These are phyloP conservation scores for Calycopis cecrops DNA, from an alignment of 1,140 invertebrate genomes.

Conservation along the genomic window DNA sequence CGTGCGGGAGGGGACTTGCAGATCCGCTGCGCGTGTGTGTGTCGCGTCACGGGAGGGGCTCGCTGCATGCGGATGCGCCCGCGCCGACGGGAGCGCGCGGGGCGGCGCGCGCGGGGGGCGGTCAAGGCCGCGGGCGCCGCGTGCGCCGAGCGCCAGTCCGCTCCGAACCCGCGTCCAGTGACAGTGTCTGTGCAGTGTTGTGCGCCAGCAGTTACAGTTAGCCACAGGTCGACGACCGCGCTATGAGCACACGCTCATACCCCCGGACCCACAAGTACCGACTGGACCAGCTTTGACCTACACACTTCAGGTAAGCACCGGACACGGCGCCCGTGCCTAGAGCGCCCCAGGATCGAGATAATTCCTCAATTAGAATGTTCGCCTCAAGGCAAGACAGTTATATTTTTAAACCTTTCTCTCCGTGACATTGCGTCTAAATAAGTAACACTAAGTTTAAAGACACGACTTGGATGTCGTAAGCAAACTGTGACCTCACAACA, in stretches of 20 bases:
- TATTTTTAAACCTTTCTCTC: slow-evolving; percentile 11
- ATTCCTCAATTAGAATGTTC: slow-evolving; percentile 3
- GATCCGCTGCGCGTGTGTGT: neutral
- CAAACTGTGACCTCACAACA: slow-evolving; percentile 1
- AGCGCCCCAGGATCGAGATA: neutral
- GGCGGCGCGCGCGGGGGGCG: slow-evolving; percentile 31
- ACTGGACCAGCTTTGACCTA: slow-evolving; percentile 38
- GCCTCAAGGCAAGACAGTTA: neutral
- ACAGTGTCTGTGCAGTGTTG: slow-evolving; percentile 36
- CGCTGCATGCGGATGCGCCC: slow-evolving; percentile 30
- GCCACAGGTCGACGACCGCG: slow-evolving; percentile 56
- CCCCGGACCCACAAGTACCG: slow-evolving; percentile 12
- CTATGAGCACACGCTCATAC: slow-evolving; percentile 47
- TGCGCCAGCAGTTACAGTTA: slow-evolving; percentile 39
- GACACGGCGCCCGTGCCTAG: neutral
- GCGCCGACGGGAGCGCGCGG: slow-evolving; percentile 17
- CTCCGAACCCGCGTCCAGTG: slow-evolving; percentile 30
- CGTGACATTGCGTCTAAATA: slow-evolving; percentile 11
- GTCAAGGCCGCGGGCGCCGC: slow-evolving; percentile 60
- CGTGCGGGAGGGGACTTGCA: neutral
- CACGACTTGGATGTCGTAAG: slow-evolving; percentile 6
- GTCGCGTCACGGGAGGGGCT: neutral
- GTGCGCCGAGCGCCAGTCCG: slow-evolving; percentile 40
- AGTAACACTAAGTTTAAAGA: slow-evolving; percentile 7
- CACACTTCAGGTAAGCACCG: slow-evolving; percentile 45